These are phyloP conservation scores for Rhinichthys klamathensis DNA, from an alignment of 2,113 vertebrate species.

Conservation along the genomic window DNA sequence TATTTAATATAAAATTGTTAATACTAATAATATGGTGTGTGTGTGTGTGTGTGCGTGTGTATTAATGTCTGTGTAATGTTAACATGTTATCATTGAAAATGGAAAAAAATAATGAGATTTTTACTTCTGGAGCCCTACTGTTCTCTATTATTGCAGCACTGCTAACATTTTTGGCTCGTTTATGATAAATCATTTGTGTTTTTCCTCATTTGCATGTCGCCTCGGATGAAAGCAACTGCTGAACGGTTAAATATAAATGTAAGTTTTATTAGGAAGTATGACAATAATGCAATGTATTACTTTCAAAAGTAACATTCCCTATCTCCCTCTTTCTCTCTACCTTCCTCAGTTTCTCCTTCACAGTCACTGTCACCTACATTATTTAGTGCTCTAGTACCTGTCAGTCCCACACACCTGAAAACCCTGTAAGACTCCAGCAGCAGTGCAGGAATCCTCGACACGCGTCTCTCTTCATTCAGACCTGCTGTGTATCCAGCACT, in stretches of 20 bases:
- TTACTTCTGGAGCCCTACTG: not conserved
- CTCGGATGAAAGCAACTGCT: conserved; percentile 21
- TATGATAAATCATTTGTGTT: not conserved
- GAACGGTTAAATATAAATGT: conserved; percentile 10
- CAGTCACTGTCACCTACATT: conserved; percentile 9
- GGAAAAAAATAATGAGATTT: not conserved
- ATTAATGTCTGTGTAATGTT: not conserved
- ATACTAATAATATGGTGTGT: too few species aligned
- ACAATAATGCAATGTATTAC: conserved; percentile 15
- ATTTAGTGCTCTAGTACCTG: conserved; percentile 26
- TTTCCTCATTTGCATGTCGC: not conserved
- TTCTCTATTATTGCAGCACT: not conserved
- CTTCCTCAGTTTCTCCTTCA: not conserved
- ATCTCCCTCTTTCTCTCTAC: not conserved
- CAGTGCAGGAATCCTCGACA: not conserved
- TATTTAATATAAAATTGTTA: not conserved
- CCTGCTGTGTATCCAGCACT: not conserved
- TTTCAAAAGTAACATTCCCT: not conserved
- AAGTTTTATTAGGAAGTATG: not conserved
- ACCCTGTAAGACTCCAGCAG: conserved; percentile 7
- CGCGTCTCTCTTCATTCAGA: not conserved
- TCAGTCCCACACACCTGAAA: not conserved
- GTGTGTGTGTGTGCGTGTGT: too few species aligned
- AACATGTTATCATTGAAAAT: not conserved
- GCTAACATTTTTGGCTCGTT: not conserved